Evolutionary conservation across 2,888 invertebrate species (phyloP).

Genomic region (Drosophila colorata): DNA sequence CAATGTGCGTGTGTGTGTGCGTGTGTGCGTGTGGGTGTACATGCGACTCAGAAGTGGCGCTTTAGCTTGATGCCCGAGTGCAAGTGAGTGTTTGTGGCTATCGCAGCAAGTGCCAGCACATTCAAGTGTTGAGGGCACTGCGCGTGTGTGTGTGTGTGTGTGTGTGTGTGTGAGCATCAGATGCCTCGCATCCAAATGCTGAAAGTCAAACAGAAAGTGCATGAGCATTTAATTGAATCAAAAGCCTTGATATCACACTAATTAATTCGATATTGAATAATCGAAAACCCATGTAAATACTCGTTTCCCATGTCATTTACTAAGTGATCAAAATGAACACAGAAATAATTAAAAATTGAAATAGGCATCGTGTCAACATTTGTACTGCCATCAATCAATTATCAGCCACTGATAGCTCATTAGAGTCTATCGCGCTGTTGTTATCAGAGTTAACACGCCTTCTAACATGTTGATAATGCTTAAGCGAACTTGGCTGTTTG

Average conservation of each 20-base stretch:
- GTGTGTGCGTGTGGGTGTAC: constrained; percentile 3
- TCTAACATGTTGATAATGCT: not conserved
- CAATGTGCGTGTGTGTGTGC: not conserved
- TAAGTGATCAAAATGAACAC: too few relatives aligned
- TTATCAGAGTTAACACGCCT: not conserved
- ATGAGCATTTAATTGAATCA: constrained; percentile 17
- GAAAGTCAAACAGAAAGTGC: not conserved
- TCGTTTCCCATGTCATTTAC: not conserved
- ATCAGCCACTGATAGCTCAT: too few relatives aligned
- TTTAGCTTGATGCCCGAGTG: constrained; percentile 31
- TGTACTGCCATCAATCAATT: too few relatives aligned
- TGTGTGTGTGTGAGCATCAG: not conserved
- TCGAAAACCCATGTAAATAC: not conserved
- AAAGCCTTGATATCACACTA: constrained; percentile 1
- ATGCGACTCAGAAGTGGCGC: constrained; percentile 34
- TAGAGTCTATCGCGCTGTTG: too few relatives aligned
- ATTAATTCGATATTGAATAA: constrained; percentile 3
- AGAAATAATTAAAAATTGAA: too few relatives aligned
- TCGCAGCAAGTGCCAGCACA: constrained; percentile 19
- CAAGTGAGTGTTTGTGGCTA: constrained; percentile 43
- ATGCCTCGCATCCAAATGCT: not conserved
- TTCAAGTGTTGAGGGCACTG: constrained; percentile 1
- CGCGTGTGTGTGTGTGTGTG: not conserved
- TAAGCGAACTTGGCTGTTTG: not conserved
- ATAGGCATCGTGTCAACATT: too few relatives aligned